Evolutionary conservation across 2,888 invertebrate genomes (phyloP).

Genomic region (Strigamia maritima): DNA sequence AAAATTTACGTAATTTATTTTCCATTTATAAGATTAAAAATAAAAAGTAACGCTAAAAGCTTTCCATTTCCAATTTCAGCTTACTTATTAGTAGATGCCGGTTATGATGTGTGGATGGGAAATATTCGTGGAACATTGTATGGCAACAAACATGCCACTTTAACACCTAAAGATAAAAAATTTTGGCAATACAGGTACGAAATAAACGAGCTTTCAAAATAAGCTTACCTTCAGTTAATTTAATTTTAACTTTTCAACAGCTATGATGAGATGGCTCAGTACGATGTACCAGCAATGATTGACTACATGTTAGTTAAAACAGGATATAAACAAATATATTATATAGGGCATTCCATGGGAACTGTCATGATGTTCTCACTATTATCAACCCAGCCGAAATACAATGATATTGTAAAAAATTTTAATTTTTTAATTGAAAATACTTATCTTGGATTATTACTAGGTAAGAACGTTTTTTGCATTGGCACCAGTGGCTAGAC

Average conservation of each 20-base stretch:
- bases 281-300: not conserved
- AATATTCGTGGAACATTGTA: conserved; percentile 53
- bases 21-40: conserved; percentile 21
- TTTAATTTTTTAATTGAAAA: not conserved
- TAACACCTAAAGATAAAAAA: conserved; percentile 44
- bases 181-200: conserved; percentile 51
- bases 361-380: not conserved
- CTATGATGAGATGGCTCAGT: not conserved
- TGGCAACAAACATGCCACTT: conserved; percentile 48
- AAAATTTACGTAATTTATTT: conserved; percentile 68
- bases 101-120: conserved; percentile 54
- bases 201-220: too few species aligned
- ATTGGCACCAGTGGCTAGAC: not conserved
- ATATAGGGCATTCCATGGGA: conserved; percentile 1
- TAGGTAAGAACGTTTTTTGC: not conserved
- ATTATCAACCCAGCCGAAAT: not conserved
- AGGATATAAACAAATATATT: not conserved
- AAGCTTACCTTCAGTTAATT: too few species aligned
- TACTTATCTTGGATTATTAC: not conserved
- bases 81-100: conserved; percentile 51
- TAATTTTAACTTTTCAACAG: too few species aligned
- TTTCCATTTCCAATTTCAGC: conserved; percentile 41
- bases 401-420: not conserved
- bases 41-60: not conserved
- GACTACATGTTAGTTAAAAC: not conserved